Percentiles rank a stretch among this genome's conserved stretches.
Evolutionary conservation across 2,888 invertebrate species (phyloP).

Genomic region (Argynnis bischoffii): DNA sequence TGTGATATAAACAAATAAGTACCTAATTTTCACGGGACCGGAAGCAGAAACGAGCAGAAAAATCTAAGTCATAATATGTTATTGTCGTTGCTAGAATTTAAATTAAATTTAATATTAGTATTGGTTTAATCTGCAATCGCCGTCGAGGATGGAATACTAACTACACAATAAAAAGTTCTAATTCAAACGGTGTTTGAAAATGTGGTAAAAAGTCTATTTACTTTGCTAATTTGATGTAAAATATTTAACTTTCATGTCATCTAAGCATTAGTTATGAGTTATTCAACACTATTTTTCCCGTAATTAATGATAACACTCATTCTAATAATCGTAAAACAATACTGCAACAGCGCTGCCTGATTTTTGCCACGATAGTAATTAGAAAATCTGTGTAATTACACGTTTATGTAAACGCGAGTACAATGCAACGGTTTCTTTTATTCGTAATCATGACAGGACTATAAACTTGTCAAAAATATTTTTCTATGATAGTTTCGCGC

Average conservation of each 20-base stretch:
- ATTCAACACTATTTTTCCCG: slow-evolving; percentile 37
- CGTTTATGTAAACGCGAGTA: slow-evolving; percentile 37
- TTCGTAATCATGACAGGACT: slow-evolving; percentile 26
- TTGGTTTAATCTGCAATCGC: too few relatives aligned
- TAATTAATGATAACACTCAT: slow-evolving; percentile 46
- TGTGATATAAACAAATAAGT: too few relatives aligned
- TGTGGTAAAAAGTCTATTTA: not conserved
- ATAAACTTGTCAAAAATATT: not conserved
- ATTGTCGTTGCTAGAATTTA: too few relatives aligned
- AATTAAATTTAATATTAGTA: too few relatives aligned
- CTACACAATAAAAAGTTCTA: too few relatives aligned
- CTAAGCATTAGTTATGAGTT: slow-evolving; percentile 8
- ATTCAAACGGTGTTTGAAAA: too few relatives aligned
- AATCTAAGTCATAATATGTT: too few relatives aligned
- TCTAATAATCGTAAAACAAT: slow-evolving; percentile 49
- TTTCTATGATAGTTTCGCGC: too few relatives aligned
- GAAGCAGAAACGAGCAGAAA: too few relatives aligned
- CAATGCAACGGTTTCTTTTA: slow-evolving; percentile 35
- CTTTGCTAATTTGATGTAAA: not conserved
- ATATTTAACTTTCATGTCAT: slow-evolving; percentile 14
- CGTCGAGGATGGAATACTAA: too few relatives aligned
- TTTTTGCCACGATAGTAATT: slow-evolving; percentile 55
- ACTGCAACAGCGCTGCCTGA: slow-evolving; percentile 48
- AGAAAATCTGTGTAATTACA: slow-evolving; percentile 39
- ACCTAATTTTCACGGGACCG: too few relatives aligned